Evolutionary conservation across 2,797 vertebrate species (phyloP), one percentile per base, ranked within the genome.

Genomic region (Hipposideros larvatus): DNA sequence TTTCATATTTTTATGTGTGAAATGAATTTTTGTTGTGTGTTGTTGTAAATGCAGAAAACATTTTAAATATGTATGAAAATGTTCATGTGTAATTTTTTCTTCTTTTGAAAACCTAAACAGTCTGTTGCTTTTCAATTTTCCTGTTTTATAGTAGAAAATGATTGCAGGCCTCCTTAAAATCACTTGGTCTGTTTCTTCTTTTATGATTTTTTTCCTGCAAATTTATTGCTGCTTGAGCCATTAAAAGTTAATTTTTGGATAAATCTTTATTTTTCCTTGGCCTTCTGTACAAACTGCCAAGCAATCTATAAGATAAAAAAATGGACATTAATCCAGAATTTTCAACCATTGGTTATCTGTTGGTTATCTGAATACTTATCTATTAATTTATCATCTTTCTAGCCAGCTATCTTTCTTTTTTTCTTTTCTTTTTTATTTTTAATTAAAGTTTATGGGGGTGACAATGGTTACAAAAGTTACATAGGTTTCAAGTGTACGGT

Each of bases 31-130:
- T 66, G 46, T 73, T 92, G 37, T 91, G 13, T 79, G 57, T 78
- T 88, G 34, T 87, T 93, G 61, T 86, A 59, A 95, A 95, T 92
- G 24, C 28, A 85, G 21, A 74, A 63, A 92, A 80, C 21, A 57
- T 63, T 91, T 19, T 84, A 96, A 97, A 90, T 96, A 96, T 85
- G 55, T 82, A 91, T 96, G 74, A 94, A 97, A 97, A 82, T 94
- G 94, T 85, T 22, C 55, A 78, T 68, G 74, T 71, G 65, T 21
- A 87, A 26, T 94, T 90, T 63, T 96, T 55, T 59, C 95, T 96
- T 94, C 94, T 90, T 94, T 55, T 48, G 55, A 91, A 95, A 95
- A 55, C 65, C 21, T 87, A 87, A 95, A 88, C 46, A 95, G 71
- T 51, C 48, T 94, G 26, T 94, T 95, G 48, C 79, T 91, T 96